Percentiles rank a stretch among this genome's conserved stretches.
These are phyloP conservation scores for Drosophila cardini DNA, from an alignment of 1,140 invertebrate genomes.

Conservation along the genomic window DNA sequence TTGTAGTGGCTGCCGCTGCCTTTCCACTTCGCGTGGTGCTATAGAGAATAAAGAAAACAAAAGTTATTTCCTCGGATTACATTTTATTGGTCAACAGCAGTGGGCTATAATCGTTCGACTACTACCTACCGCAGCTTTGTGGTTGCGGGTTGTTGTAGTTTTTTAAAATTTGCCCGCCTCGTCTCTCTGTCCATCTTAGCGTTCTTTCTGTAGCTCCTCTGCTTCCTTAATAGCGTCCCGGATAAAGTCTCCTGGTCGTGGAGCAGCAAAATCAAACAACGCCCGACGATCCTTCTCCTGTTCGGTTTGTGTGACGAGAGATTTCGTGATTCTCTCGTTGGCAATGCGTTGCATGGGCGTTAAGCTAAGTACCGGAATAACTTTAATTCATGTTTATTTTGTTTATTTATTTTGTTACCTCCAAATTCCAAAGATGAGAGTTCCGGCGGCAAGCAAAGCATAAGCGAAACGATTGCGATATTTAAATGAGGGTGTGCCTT, in stretches of 20 bases:
- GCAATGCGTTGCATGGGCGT: conserved; percentile 63
- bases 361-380: conserved; percentile 29
- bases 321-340: conserved; percentile 59
- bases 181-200: conserved; percentile 73
- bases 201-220: conserved; percentile 48
- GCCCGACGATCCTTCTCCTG: conserved; percentile 62
- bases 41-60: conserved; percentile 35
- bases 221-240: conserved; percentile 63
- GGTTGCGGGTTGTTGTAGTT: conserved; percentile 57
- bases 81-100: conserved; percentile 61
- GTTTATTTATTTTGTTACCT: conserved; percentile 40
- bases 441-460: conserved; percentile 61
- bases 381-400: background rate
- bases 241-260: conserved; percentile 54
- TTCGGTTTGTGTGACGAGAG: conserved; percentile 38
- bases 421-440: conserved; percentile 63
- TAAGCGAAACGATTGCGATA: conserved; percentile 79
- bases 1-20: conserved; percentile 19
- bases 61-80: conserved; percentile 22
- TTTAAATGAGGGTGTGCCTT: conserved; percentile 74
- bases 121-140: conserved; percentile 58
- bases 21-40: conserved; percentile 58
- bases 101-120: conserved; percentile 13
- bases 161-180: conserved; percentile 70
- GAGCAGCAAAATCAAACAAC: conserved; percentile 63